Evolutionary conservation across 2,113 vertebrate species (phyloP).

Genomic region (Rhynchopsitta pachyrhyncha): DNA sequence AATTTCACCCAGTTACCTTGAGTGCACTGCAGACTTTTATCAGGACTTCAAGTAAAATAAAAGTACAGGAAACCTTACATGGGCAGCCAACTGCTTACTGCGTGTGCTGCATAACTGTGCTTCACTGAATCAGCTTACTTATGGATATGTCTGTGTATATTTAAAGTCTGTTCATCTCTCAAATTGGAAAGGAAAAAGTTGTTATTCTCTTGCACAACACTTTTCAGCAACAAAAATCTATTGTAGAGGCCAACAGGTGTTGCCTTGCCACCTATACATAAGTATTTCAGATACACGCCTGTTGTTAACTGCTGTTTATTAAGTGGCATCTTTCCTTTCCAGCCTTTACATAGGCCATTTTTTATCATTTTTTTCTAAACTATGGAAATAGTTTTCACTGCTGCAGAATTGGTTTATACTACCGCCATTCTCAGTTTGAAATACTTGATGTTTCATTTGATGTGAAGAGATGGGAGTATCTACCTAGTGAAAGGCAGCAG

Average conservation of each 20-base stretch:
- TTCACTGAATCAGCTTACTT: slow-evolving; percentile 4
- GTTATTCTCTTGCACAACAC: neutral
- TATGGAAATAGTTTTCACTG: neutral
- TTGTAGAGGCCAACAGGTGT: neutral
- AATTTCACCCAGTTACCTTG: neutral
- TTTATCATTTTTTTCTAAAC: neutral
- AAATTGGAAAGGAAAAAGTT: neutral
- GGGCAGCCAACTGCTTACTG: neutral
- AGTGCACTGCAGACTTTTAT: neutral
- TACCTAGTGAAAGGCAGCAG: neutral
- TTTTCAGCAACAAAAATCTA: slow-evolving; percentile 24
- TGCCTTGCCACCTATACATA: neutral
- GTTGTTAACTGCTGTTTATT: neutral
- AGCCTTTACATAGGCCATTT: neutral
- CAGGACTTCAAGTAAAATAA: neutral
- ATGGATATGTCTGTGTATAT: neutral
- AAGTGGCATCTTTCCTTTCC: neutral
- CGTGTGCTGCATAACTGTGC: neutral
- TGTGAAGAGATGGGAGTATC: neutral
- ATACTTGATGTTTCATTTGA: neutral
- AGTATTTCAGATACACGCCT: neutral
- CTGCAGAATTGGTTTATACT: neutral
- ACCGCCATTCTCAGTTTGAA: neutral
- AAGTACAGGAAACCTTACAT: neutral
- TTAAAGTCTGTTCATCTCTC: neutral